Evolutionary conservation across 2,113 vertebrate species (phyloP), one percentile per base, ranked within the genome.

Genomic region (Takifugu bimaculatus): DNA sequence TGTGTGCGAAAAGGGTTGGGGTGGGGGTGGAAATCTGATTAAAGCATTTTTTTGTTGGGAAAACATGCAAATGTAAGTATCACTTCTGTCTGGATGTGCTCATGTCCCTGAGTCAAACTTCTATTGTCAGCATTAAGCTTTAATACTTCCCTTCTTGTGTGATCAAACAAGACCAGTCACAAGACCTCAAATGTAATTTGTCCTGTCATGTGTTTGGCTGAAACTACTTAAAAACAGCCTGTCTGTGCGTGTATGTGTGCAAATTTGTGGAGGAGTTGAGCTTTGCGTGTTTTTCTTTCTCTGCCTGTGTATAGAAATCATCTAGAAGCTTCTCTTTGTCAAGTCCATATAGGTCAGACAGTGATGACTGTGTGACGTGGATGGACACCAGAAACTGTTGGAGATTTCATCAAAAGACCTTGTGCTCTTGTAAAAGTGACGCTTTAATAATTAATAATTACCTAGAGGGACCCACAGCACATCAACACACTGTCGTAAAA

Each of bases 311-410:
- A 3, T 10, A 2, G 63, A 56, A 77, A 68, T 69, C 61, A 32
- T 28, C 64, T 27, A 74, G 79, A 67, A 70, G 6, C 53, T 82
- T 87, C 79, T 64, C 69, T 74, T 81, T 85, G 81, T 80, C 4
- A 2, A 27, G 51, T 32, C 26, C 42, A 42, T 54, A 54, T 5
- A 72, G 53, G 61, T 29, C 5, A 26, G 26, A 5, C 3, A 45
- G 53, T 42, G n/a, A 35, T 49, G 43, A 57, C 53, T 62, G 63
- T 43, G 48, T 62, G 29, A 45, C 39, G 11, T 10, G 9, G 35
- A 39, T 39, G 35, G 11, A 39, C 35, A 3, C 6, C 35, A 39
- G 9, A 10, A 39, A 39, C 35, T 9, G 7, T 39, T 39, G 35
- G 5, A 32, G 29, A 32, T 39, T 39, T 39, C 7, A 39, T 39